Conservation (phyloP, 2,888 invertebrate genomes). For the Pyrrhosoma nymphula region DNA sequence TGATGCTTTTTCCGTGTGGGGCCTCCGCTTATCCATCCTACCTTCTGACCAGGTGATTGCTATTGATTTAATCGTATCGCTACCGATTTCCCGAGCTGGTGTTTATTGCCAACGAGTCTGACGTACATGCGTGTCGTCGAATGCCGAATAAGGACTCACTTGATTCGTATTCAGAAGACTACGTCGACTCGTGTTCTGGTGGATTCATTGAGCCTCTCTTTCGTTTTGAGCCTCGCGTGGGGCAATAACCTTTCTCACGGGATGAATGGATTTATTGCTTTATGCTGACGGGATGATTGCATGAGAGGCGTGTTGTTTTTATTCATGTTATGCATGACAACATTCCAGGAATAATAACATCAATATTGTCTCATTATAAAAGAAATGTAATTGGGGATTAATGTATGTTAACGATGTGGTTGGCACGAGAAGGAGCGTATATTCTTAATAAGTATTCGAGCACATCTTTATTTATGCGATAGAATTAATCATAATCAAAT, state of each 20-base stretch:
- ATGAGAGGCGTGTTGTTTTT: not conserved
- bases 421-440: not conserved
- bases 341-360: not conserved
- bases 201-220: not conserved
- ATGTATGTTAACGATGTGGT: not conserved
- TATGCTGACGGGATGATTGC: not conserved
- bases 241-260: not conserved
- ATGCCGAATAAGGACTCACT: slow-evolving; percentile 10
- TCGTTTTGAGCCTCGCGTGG: not conserved
- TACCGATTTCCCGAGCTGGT: not conserved
- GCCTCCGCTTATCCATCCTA: not conserved
- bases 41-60: not conserved
- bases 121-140: not conserved
- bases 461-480: not conserved
- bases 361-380: not conserved
- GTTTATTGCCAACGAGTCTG: slow-evolving; percentile 2
- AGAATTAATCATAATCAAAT: not conserved
- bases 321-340: not conserved
- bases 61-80: not conserved
- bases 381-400: not conserved
- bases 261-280: not conserved
- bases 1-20: not conserved
- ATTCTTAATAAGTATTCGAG: not conserved
- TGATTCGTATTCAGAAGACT: not conserved
- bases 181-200: not conserved